Percentiles rank a stretch among this genome's conserved stretches.
Evolutionary conservation across 2,113 vertebrate species (phyloP).

Genomic region (Columba janthina): DNA sequence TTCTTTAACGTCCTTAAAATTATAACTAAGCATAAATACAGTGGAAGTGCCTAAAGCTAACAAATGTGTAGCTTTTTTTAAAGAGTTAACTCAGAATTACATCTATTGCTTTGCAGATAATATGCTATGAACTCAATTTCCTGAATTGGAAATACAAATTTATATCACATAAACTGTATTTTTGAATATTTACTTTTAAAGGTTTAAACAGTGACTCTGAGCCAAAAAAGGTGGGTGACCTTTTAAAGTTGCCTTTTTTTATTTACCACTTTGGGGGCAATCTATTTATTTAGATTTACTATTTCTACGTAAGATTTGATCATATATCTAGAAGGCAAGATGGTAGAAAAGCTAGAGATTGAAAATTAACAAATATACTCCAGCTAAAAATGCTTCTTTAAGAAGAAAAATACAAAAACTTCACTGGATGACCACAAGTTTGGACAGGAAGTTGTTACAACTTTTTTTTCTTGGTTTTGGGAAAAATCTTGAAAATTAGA

Average conservation of each 20-base stretch:
- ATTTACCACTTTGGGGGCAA: neutral
- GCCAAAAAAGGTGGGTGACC: neutral
- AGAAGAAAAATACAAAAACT: neutral
- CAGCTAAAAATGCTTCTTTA: neutral
- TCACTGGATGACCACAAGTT: neutral
- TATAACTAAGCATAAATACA: conserved; percentile 14
- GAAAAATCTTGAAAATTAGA: neutral
- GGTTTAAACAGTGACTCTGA: neutral
- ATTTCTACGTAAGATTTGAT: neutral
- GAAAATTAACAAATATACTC: neutral
- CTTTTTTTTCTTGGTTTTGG: neutral
- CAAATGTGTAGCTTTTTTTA: neutral
- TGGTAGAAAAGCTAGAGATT: neutral
- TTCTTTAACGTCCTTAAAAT: neutral
- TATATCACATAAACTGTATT: neutral
- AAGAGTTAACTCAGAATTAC: neutral
- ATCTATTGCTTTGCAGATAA: neutral
- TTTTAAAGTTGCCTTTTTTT: neutral
- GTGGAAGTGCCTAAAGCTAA: conserved; percentile 9
- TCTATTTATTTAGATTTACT: neutral
- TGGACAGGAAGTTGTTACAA: neutral
- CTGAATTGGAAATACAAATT: neutral
- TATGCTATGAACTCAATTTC: neutral
- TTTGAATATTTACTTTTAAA: neutral
- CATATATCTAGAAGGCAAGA: neutral